A percentile compares a stretch with the other conserved stretches of the same genome.
Conservation (phyloP, 2,797 vertebrate genomes). For the Mastacembelus armatus region DNA sequence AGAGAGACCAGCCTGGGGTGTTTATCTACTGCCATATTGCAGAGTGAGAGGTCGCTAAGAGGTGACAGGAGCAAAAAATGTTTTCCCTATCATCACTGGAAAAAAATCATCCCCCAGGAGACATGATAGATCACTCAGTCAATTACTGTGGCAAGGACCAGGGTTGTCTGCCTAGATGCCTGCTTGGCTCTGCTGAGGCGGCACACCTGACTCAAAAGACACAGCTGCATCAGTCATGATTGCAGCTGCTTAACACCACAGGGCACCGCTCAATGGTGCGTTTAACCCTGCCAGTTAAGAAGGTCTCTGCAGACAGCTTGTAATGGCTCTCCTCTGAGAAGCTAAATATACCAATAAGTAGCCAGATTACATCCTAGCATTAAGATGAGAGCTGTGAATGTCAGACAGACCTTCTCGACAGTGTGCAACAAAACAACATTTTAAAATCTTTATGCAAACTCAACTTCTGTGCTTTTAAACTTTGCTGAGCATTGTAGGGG, state of each 20-base stretch:
- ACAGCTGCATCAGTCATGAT: conserved; percentile 61
- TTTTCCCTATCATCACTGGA: conserved; percentile 59
- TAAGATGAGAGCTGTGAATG: conserved; percentile 38
- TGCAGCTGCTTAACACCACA: conserved; percentile 64
- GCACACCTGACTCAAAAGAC: conserved; percentile 67
- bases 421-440: conserved; percentile 1
- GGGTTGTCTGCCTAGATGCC: conserved; percentile 23
- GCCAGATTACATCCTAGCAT: conserved; percentile 52
- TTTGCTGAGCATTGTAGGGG: no score
- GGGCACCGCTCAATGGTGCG: conserved; percentile 48
- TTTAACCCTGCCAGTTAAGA: conserved; percentile 58
- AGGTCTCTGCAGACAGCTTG: conserved; percentile 22
- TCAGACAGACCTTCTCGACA: conserved; percentile 32
- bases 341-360: conserved; percentile 58
- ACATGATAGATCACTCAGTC: conserved; percentile 55
- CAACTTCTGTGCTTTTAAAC: background rate
- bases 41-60: conserved; percentile 47
- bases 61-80: conserved; percentile 40
- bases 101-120: conserved; percentile 41
- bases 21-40: conserved; percentile 37
- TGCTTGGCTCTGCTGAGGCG: conserved; percentile 34
- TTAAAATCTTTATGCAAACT: conserved; percentile 23
- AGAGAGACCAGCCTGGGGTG: background rate
- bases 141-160: conserved; percentile 51
- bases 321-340: conserved; percentile 59